Percentiles rank a stretch among this genome's conserved stretches.
Evolutionary conservation across 1,140 invertebrate species (phyloP).

Genomic region (Lordiphosa clarofinis): DNA sequence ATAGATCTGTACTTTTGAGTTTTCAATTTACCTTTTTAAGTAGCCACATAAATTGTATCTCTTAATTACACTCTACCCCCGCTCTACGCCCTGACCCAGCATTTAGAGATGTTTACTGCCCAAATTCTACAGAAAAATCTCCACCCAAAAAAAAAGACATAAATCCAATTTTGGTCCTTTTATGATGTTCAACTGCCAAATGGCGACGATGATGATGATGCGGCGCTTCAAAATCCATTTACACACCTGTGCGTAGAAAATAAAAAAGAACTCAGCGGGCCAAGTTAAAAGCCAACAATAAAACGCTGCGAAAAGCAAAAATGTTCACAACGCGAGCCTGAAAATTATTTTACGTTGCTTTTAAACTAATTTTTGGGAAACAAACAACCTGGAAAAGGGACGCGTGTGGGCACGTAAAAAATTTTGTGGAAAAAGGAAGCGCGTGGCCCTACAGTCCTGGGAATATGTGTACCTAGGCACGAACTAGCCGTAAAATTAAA

Average conservation of each 20-base stretch:
- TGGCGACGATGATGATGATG: constrained; percentile 28
- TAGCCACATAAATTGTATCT: constrained; percentile 30
- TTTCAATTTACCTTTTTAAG: constrained; percentile 35
- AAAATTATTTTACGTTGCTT: constrained; percentile 77
- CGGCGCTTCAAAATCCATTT: constrained; percentile 64
- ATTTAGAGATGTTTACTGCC: constrained; percentile 34
- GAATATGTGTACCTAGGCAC: constrained; percentile 34
- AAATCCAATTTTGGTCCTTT: constrained; percentile 68
- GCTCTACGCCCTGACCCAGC: not conserved
- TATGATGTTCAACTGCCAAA: constrained; percentile 32
- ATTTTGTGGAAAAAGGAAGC: constrained; percentile 40
- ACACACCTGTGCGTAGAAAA: constrained; percentile 52
- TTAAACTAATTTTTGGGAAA: constrained; percentile 76
- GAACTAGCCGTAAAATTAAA: constrained; percentile 63
- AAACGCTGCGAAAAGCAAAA: constrained; percentile 48
- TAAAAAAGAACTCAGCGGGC: constrained; percentile 4
- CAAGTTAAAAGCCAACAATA: constrained; percentile 63
- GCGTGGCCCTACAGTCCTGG: constrained; percentile 1
- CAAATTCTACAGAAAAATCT: constrained; percentile 38
- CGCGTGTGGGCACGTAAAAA: constrained; percentile 68
- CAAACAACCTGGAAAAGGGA: constrained; percentile 58
- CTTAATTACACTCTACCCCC: constrained; percentile 37
- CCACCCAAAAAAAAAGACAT: constrained; percentile 36
- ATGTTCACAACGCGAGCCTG: constrained; percentile 48
- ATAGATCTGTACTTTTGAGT: not conserved